Conservation (phyloP, 1,140 invertebrate genomes). For the Caenorhabditis brenneri region DNA sequence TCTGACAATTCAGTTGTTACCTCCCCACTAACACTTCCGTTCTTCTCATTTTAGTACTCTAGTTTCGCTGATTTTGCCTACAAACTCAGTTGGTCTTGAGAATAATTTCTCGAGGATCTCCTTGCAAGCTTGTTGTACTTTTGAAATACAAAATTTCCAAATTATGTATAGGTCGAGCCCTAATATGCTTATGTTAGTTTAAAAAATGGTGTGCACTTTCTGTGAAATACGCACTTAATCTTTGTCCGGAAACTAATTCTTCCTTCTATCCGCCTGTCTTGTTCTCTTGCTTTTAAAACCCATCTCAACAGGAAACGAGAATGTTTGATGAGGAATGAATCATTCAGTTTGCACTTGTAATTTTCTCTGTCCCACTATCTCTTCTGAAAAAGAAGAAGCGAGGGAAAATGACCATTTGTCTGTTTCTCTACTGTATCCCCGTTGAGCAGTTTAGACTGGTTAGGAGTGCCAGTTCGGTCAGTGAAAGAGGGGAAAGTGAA, state of each 20-base stretch:
- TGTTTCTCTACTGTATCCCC: not conserved
- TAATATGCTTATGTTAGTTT: too few species aligned
- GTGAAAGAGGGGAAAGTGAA: not conserved
- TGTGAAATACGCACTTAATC: not conserved
- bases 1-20: slow-evolving; percentile 36
- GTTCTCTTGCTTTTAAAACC: not conserved
- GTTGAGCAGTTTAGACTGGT: not conserved
- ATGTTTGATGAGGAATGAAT: slow-evolving; percentile 29
- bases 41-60: not conserved
- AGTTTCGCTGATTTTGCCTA: not conserved
- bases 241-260: not conserved
- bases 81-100: not conserved
- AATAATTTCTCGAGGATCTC: too few species aligned
- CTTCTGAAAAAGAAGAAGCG: not conserved
- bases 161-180: too few species aligned
- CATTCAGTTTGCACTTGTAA: slow-evolving; percentile 29
- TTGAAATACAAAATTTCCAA: too few species aligned
- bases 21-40: not conserved
- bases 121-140: too few species aligned
- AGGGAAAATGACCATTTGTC: not conserved
- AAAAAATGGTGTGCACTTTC: not conserved
- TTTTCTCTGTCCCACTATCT: not conserved
- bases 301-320: not conserved
- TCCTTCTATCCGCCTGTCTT: too few species aligned
- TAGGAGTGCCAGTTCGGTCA: not conserved